A percentile compares a stretch with the other conserved stretches of the same genome.
These are phyloP conservation scores for Gadus chalcogrammus DNA, from an alignment of 2,113 vertebrate genomes.

Conservation along the genomic window DNA sequence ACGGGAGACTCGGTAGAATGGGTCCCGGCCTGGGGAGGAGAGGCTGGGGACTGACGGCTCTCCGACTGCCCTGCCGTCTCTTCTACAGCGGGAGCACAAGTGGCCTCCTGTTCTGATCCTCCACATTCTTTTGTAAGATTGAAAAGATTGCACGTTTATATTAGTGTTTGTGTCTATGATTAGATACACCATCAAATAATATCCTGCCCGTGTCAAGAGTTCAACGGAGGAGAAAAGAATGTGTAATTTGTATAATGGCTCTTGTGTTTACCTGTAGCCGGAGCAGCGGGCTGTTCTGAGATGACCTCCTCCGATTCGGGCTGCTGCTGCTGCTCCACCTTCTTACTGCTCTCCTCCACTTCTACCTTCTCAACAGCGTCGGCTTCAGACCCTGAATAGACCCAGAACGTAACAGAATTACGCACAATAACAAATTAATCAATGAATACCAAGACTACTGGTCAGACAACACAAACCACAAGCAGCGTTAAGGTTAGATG, in stretches of 20 bases:
- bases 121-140: conserved; percentile 43
- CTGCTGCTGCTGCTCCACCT: conserved; percentile 22
- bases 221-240: conserved; percentile 21
- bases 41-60: conserved; percentile 32
- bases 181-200: conserved; percentile 14
- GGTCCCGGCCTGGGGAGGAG: conserved; percentile 51
- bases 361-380: conserved; percentile 44
- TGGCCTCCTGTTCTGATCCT: conserved; percentile 38
- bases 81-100: conserved; percentile 51
- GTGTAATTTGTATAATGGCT: neutral
- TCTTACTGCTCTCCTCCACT: conserved; percentile 35
- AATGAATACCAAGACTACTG: too few relatives aligned
- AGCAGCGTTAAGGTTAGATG: neutral
- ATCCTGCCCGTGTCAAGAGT: conserved; percentile 12
- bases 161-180: conserved; percentile 32
- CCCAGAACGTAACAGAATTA: conserved; percentile 10
- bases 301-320: conserved; percentile 27
- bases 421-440: too few relatives aligned
- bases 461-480: neutral
- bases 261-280: conserved; percentile 51
- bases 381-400: conserved; percentile 45
- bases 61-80: conserved; percentile 36
- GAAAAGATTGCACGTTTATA: conserved; percentile 33
- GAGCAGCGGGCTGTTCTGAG: conserved; percentile 26
- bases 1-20: conserved; percentile 24